Evolutionary conservation across 2,888 invertebrate species (phyloP), one percentile per base, ranked within the genome.

Genomic region (Ferrisia virgata): DNA sequence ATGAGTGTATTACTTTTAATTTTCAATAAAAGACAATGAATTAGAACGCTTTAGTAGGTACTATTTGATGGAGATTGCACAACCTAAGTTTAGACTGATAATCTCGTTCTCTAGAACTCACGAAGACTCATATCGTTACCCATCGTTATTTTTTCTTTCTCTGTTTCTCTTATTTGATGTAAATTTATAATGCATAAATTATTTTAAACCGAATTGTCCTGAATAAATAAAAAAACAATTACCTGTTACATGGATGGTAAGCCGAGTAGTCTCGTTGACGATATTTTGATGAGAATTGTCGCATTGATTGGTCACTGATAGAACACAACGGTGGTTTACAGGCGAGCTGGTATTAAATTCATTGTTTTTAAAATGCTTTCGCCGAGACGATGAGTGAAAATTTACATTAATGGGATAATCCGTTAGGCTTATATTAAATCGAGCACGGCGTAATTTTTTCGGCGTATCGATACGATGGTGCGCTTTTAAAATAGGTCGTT

Each of bases 361-460:
- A 15, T 18, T 15, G 15, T 64, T 64, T 64, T 64, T 28, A 28
- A 28, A 28, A 64, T 31, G 64, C 25, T 64, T 28, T 28, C 1
- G 64, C 28, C 5, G 72, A 36, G 72, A 33, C 36, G 72, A 18
- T 18, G 72, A 18, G 72, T 76, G 72, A 76, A 76, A 76, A 76
- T 76, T 76, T 76, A 76, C 33, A 76, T 76, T 76, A 76, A 76
- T 76, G 36, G 72, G 72, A n/a, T 76, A 76, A 76, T 76, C 72
- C 72, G 72, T 76, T 76, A n/a, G 8, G 33, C 11, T 72, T 8
- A 76, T 76, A 36, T 36, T 76, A 36, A 76, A 36, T 15, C 72
- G 18, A 76, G 18, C 72, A 5, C 15, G 36, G 36, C 22, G n/a
- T 76, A 36, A 36, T 76, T 76, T 76, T 76, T 76, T 76, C 72